Conservation (phyloP, 2,888 invertebrate species). For the Gasteruption jaculator region DNA sequence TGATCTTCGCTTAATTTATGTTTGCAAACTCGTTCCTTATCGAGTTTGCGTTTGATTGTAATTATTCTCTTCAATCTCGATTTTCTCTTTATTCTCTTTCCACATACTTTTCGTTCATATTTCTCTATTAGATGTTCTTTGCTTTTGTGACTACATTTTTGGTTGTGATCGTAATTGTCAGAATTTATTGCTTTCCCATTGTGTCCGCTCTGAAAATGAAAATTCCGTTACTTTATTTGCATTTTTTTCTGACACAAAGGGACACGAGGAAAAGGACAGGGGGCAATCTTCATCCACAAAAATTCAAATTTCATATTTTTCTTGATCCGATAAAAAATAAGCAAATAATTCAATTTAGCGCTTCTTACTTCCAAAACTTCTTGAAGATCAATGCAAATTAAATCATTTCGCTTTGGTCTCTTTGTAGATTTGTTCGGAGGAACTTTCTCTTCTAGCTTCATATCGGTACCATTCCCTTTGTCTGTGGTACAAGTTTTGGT, state of each 20-base stretch:
- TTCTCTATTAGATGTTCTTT: too few relatives aligned
- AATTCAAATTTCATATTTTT: too few relatives aligned
- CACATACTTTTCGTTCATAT: slow-evolving; percentile 8
- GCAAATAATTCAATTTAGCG: slow-evolving; percentile 19
- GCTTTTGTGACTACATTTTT: slow-evolving; percentile 12
- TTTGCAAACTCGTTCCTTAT: too few relatives aligned
- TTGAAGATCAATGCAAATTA: slow-evolving; percentile 26
- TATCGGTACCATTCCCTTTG: slow-evolving; percentile 1
- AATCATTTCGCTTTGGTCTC: slow-evolving; percentile 17
- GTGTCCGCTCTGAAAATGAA: too few relatives aligned
- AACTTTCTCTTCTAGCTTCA: not conserved
- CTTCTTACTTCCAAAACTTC: slow-evolving; percentile 26
- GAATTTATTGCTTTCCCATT: too few relatives aligned
- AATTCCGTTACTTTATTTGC: too few relatives aligned
- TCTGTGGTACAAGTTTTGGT: slow-evolving; percentile 5
- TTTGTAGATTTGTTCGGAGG: slow-evolving; percentile 3
- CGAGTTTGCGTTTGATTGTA: slow-evolving; percentile 17
- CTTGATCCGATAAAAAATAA: too few relatives aligned
- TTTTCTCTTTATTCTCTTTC: slow-evolving; percentile 23
- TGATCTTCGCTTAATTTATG: slow-evolving; percentile 11
- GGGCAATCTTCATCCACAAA: too few relatives aligned
- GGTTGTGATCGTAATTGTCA: too few relatives aligned
- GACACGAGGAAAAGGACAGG: too few relatives aligned
- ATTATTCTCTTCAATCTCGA: slow-evolving; percentile 27
- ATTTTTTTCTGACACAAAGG: too few relatives aligned